A percentile compares a stretch with the other conserved stretches of the same genome.
These are phyloP conservation scores for Cephus pulcher DNA, from an alignment of 2,888 invertebrate genomes.

Conservation along the genomic window DNA sequence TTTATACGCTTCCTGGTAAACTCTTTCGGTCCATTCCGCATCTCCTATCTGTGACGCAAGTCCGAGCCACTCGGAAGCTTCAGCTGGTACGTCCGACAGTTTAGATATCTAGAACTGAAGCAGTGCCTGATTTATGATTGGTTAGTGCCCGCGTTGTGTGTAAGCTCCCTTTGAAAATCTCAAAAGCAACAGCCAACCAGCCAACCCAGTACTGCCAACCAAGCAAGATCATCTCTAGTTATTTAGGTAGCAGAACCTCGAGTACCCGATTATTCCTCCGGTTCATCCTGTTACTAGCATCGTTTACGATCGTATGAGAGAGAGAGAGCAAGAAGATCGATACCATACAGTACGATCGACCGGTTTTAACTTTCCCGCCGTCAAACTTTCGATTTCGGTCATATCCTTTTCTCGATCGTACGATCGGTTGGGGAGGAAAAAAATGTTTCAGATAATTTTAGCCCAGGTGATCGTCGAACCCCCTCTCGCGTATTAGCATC, in stretches of 20 bases:
- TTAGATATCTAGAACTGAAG: background rate
- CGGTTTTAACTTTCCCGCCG: background rate
- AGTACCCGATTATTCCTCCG: background rate
- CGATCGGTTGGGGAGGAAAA: background rate
- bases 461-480: background rate
- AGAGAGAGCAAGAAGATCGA: background rate
- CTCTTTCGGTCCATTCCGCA: background rate
- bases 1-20: background rate
- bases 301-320: background rate
- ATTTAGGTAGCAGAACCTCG: background rate
- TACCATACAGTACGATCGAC: background rate
- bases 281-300: background rate
- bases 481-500: background rate
- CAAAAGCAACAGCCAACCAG: background rate
- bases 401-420: background rate
- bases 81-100: background rate
- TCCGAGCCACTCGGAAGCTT: background rate
- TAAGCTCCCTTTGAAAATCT: background rate
- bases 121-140: background rate
- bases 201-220: background rate
- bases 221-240: background rate
- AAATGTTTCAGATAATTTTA: background rate
- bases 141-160: background rate
- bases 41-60: background rate
- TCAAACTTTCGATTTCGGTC: background rate